phyloP scores from a whole-genome alignment of 2,797 vertebrate genomes.

The Cuniculus paca region DNA sequence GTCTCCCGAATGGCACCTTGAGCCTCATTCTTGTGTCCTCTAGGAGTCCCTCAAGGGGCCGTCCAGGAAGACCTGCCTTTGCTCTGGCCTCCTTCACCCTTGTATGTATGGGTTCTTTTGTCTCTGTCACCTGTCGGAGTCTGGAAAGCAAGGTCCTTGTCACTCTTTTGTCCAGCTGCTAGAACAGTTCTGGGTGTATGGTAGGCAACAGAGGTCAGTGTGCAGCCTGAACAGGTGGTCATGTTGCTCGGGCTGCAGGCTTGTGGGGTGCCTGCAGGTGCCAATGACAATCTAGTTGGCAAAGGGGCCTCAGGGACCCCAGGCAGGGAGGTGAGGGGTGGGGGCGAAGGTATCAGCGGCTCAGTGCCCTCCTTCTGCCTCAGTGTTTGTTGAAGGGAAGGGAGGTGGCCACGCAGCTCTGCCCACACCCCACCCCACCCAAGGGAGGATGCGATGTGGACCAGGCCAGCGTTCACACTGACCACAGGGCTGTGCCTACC shows the following conservation, averaged over 20 bases:
- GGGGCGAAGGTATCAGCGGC: rapidly evolving
- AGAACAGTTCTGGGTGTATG: too few species aligned
- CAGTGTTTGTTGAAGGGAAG: background rate
- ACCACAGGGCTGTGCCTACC: background rate
- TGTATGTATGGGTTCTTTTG: rapidly evolving
- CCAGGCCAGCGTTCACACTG: background rate
- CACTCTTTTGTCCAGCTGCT: background rate
- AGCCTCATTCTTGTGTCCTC: background rate
- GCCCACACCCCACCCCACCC: background rate
- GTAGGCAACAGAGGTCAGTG: background rate
- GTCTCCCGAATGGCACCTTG: background rate
- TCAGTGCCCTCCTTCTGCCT: rapidly evolving
- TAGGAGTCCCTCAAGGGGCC: background rate
- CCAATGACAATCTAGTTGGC: background rate
- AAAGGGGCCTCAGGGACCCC: background rate
- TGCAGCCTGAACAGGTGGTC: background rate
- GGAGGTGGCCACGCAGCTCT: rapidly evolving
- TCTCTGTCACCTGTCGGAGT: background rate
- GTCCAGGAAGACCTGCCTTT: background rate
- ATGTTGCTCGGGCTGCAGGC: rapidly evolving
- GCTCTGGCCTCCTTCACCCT: background rate
- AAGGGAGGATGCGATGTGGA: too few species aligned
- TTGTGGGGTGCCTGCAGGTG: rapidly evolving
- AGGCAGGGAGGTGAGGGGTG: background rate
- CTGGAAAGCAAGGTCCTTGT: background rate